Evolutionary conservation across 2,888 invertebrate species (phyloP).

Genomic region (Pterobdella sp.): DNA sequence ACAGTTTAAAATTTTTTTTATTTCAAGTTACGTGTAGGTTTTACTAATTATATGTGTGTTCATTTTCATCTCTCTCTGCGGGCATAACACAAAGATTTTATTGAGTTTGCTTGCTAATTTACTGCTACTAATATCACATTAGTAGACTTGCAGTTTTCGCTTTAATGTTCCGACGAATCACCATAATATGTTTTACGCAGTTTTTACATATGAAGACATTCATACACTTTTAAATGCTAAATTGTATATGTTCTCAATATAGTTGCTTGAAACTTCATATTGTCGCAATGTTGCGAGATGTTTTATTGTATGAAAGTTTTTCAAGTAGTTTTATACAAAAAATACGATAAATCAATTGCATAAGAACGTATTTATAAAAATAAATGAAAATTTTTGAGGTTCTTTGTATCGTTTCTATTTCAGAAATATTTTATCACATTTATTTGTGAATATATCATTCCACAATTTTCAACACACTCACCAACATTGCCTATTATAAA

Average conservation of each 20-base stretch:
- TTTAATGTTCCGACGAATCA: not conserved
- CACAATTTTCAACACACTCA: not conserved
- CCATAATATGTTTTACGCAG: not conserved
- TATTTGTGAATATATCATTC: slow-evolving; percentile 7
- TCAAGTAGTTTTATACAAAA: not conserved
- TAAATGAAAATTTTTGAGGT: not conserved
- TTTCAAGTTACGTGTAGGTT: not conserved
- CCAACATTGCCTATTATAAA: not conserved
- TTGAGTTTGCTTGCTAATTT: slow-evolving; percentile 11
- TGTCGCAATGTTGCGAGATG: no score
- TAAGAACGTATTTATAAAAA: not conserved
- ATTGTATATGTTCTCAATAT: no score
- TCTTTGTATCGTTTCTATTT: not conserved
- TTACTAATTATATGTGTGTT: not conserved
- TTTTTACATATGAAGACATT: not conserved
- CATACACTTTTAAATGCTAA: no score
- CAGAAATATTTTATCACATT: slow-evolving; percentile 5
- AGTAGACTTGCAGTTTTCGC: not conserved
- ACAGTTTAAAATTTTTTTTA: no score
- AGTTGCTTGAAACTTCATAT: no score
- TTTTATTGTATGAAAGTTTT: no score
- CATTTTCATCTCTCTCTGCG: not conserved
- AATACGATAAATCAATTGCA: not conserved
- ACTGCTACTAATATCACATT: slow-evolving; percentile 11
- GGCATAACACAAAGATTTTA: slow-evolving; percentile 3